phyloP scores from a whole-genome alignment of 2,797 vertebrate genomes.

The Arctocebus calabarensis region DNA sequence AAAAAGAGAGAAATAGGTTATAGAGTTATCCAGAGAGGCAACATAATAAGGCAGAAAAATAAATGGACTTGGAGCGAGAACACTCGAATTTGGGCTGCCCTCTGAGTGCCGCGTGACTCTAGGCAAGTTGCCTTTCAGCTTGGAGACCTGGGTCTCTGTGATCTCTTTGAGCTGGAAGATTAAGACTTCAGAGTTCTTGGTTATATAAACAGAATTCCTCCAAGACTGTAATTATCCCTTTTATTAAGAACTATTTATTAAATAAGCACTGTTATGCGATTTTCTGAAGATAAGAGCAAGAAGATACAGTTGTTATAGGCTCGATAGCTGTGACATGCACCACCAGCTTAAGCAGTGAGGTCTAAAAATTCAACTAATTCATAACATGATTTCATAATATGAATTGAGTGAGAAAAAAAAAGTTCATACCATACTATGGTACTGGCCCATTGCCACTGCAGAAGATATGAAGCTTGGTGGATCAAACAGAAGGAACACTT shows the following conservation, averaged over 20 bases:
- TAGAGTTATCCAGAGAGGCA: neutral
- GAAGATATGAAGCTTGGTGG: neutral
- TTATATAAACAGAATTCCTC: conserved; percentile 58
- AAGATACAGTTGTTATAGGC: neutral
- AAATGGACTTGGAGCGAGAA: neutral
- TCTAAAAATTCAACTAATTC: neutral
- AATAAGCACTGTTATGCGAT: neutral
- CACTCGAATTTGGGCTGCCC: neutral
- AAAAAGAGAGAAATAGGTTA: neutral
- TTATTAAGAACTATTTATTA: conserved; percentile 60
- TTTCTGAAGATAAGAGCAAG: conserved; percentile 57
- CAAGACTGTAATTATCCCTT: neutral
- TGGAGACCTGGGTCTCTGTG: neutral
- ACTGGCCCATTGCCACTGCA: neutral
- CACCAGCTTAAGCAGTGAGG: neutral
- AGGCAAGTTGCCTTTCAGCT: neutral
- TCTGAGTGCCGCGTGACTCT: neutral
- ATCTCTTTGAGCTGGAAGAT: conserved; percentile 7
- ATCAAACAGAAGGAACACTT: neutral
- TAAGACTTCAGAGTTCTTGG: neutral
- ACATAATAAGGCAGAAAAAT: neutral
- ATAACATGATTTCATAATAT: neutral
- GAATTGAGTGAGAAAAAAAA: neutral
- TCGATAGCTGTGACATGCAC: neutral
- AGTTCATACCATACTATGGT: neutral